Base-by-base conservation (phyloP, 2,888 invertebrate genomes). In the Ophion obscuratus region DNA sequence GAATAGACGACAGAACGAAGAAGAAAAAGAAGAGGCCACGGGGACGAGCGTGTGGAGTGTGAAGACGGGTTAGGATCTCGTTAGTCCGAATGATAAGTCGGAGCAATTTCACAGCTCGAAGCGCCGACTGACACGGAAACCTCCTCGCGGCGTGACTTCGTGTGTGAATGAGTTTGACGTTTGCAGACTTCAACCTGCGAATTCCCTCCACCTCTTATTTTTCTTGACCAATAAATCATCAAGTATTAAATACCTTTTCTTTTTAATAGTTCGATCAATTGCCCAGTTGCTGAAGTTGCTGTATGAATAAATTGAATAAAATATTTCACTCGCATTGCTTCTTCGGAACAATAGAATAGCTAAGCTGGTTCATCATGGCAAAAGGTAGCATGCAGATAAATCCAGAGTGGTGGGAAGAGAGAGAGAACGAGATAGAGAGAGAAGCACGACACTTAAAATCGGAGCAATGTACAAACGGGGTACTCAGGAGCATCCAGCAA, bases 81-180 rank as follows among this genome's bases (percentile, higher is more conserved):
- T 93, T 93, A 93, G 92, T 88, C 88, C 89, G 92, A 92, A 93
- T 93, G 93, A 93, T 93, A 93, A 93, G 93, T 93, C 93, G 92
- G 92, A 92, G 92, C 92, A 91, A 92, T 92, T 93, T 92, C 92
- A 92, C 90, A 87, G 84, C 89, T 90, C 90, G 90, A 91, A 90
- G 88, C 88, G 90, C 91, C 90, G 91, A 90, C 91, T 86, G 88
- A 86, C 87, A 86, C 84, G 84, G 87, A 83, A 80, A 86, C 83
- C 82, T 68, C 74, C 74, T 68, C 75, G 20, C 70, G 47, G 62
- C 61, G 68, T 36, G 40, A 64, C 40, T 64, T 70, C 31, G 70
- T 79, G 44, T 61, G 44, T 70, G 24, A 57, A 27, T 44, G 64
- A 44, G 53, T 40, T 59, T 67, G 53, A 24, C 78, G 44, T 47